Base-by-base conservation (phyloP, 2,888 invertebrate genomes). In the Neria commutata region DNA sequence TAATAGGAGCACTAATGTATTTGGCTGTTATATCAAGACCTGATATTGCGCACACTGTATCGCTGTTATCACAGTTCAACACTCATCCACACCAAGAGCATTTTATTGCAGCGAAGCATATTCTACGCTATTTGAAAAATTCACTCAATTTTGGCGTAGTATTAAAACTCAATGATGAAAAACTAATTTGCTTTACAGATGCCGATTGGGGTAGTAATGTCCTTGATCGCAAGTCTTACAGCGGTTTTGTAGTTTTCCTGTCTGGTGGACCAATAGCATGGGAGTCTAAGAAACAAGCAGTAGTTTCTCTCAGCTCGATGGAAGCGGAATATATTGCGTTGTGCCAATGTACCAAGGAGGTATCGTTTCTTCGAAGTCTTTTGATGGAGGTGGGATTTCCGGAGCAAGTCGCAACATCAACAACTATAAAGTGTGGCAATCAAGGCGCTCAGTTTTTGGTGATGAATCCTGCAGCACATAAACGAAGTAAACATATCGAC, bases 71-170 rank as follows among this genome's bases (percentile, higher is more conserved):
- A 14, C 49, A 66, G 42, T 65, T 62, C 42, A 47, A 56, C 46
- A 54, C 54, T 8, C 64, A 68, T 56, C 65, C 65, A 11, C 65
- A 68, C 23, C 52, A 56, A n/a, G 61, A 63, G 17, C 61, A 66
- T 29, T 61, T 64, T 34, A 14, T 26, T 25, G 64, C 62, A n/a
- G 63, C 64, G 1, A 65, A 63, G 54, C 63, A 61, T 34, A 37
- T 66, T 51, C 48, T 66, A 16, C 47, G 62, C n/a, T 61, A 66
- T 25, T 54, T 62, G 1, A 62, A 58, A 29, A 26, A 47, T 46
- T 14, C 17, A 40, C 17, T 55, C 23, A 8, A 8, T 37, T 26
- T n/a, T 47, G 19, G 10, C 2, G 19, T 62, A 16, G n/a, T 33
- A 4, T 60, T 49, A 40, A 21, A 37, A 3, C 37, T 25, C 5